Conservation (phyloP, 1,140 invertebrate genomes). For the Chionoecetes opilio region DNA sequence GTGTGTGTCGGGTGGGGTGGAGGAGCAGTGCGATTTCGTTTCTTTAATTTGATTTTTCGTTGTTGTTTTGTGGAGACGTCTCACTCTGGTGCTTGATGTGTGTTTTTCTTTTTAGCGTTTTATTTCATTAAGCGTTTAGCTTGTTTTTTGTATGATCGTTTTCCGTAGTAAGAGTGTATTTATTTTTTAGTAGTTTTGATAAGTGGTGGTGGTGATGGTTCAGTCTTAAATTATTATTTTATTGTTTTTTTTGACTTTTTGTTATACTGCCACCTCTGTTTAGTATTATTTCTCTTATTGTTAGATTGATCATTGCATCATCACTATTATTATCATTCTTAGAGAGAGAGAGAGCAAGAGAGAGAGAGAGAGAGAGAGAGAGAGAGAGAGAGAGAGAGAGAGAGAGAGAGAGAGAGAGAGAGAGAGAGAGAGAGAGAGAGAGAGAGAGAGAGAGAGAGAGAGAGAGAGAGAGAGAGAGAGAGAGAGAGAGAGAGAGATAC, state of each 20-base stretch:
- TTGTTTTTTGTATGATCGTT: no score
- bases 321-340: neutral
- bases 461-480: constrained; percentile 39
- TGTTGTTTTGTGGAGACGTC: constrained; percentile 31
- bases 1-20: constrained; percentile 32
- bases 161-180: no score
- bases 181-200: no score
- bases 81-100: neutral
- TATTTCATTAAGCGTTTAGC: no score
- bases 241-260: neutral
- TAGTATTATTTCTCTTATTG: neutral
- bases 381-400: neutral
- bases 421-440: neutral
- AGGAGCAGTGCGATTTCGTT: neutral
- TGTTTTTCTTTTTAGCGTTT: neutral
- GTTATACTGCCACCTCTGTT: neutral
- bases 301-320: neutral
- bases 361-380: neutral
- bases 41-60: constrained; percentile 55
- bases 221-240: no score
- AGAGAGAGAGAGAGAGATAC: neutral
- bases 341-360: neutral
- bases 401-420: neutral
- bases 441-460: neutral
- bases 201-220: no score